Percentiles rank a stretch among this genome's conserved stretches.
These are phyloP conservation scores for Drosophila setifemur DNA, from an alignment of 1,140 invertebrate species.

Conservation along the genomic window DNA sequence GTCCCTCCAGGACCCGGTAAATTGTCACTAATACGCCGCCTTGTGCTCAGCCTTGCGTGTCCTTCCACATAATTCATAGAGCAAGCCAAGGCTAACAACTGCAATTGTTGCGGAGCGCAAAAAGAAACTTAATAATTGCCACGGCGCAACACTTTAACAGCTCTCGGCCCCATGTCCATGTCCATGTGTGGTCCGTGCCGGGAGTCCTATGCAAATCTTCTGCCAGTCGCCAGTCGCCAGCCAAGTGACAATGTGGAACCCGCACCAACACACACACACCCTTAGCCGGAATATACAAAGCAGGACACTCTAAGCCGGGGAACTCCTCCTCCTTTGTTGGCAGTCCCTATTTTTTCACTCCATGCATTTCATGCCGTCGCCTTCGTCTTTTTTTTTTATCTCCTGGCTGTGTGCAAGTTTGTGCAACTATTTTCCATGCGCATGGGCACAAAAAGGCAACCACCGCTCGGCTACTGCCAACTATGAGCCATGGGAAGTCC, in stretches of 20 bases:
- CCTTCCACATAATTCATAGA: conserved; percentile 51
- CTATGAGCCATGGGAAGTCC: conserved; percentile 16
- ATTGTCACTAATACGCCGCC: conserved; percentile 74
- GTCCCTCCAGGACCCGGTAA: conserved; percentile 29
- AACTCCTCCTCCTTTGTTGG: conserved; percentile 39
- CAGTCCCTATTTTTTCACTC: conserved; percentile 32
- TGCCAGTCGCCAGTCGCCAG: conserved; percentile 24
- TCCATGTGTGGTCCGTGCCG: conserved; percentile 26
- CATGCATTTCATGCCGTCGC: conserved; percentile 36
- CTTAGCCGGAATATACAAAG: conserved; percentile 14
- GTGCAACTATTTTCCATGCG: conserved; percentile 80
- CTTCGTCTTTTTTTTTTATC: conserved; percentile 31
- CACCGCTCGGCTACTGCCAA: conserved; percentile 40
- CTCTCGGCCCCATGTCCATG: not conserved
- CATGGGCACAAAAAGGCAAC: conserved; percentile 77
- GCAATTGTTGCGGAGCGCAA: conserved; percentile 37
- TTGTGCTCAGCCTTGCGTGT: conserved; percentile 66
- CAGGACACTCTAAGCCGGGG: conserved; percentile 20
- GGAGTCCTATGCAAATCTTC: conserved; percentile 64
- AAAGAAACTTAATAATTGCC: conserved; percentile 57
- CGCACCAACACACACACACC: conserved; percentile 10
- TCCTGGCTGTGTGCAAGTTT: conserved; percentile 62
- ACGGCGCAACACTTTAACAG: conserved; percentile 45
- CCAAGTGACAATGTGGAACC: conserved; percentile 53
- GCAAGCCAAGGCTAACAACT: conserved; percentile 51